phyloP scores from a whole-genome alignment of 2,797 vertebrate genomes.

The Carapus acus region DNA sequence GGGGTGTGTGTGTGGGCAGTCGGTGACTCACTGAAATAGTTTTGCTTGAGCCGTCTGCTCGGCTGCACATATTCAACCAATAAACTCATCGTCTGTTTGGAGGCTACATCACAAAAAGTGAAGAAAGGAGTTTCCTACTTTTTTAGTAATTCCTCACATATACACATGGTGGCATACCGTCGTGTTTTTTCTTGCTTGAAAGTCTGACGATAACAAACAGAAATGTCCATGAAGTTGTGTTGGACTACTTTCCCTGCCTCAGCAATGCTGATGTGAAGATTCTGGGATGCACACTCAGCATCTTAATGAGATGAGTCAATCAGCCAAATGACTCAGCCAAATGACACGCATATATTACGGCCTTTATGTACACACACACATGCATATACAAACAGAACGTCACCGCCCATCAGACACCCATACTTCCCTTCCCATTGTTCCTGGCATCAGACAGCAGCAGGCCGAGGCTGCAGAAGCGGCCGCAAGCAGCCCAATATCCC shows the following conservation, averaged over 20 bases:
- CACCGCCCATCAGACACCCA: constrained; percentile 37
- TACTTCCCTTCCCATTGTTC: constrained; percentile 52
- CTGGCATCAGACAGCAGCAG: constrained; percentile 54
- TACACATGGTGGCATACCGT: too few relatives aligned
- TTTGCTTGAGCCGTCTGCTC: constrained; percentile 28
- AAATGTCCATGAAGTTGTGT: too few relatives aligned
- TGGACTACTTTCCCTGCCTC: too few relatives aligned
- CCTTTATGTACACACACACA: constrained; percentile 14
- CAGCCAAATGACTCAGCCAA: constrained; percentile 46
- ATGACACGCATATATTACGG: constrained; percentile 43
- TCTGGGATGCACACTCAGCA: constrained; percentile 21
- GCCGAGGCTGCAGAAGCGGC: constrained; percentile 40
- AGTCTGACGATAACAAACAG: too few relatives aligned
- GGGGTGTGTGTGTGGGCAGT: constrained; percentile 8
- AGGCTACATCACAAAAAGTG: too few relatives aligned
- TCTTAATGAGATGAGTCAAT: constrained; percentile 54
- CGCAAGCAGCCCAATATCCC: constrained; percentile 52
- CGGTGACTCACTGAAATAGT: constrained; percentile 9
- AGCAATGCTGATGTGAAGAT: too few relatives aligned
- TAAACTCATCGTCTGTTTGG: too few relatives aligned
- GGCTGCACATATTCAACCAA: too few relatives aligned
- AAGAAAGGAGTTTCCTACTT: too few relatives aligned
- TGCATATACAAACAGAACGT: constrained; percentile 22
- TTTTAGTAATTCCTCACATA: too few relatives aligned
- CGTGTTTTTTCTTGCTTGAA: too few relatives aligned